Conservation (phyloP, 1,140 invertebrate species). For the Drosophila kurseongensis region DNA sequence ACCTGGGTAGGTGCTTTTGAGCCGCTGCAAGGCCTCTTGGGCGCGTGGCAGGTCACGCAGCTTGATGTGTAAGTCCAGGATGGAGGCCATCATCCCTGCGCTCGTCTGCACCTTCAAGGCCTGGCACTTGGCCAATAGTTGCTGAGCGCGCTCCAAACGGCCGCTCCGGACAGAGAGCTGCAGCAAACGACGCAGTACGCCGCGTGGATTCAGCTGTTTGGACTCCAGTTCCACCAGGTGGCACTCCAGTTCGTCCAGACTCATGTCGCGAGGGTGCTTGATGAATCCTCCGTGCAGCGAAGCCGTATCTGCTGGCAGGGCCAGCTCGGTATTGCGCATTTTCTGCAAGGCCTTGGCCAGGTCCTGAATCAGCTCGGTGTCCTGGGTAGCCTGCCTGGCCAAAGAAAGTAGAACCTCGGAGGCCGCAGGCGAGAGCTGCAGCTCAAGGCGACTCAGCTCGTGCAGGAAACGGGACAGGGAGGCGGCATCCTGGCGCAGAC, state of each 20-base stretch:
- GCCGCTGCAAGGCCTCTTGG: constrained; percentile 66
- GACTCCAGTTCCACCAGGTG: constrained; percentile 85
- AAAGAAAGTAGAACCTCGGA: constrained; percentile 41
- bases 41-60: constrained; percentile 81
- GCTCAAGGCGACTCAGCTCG: constrained; percentile 58
- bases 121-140: constrained; percentile 83
- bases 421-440: constrained; percentile 63
- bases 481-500: constrained; percentile 54
- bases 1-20: constrained; percentile 69
- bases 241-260: constrained; percentile 85
- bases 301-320: constrained; percentile 31
- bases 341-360: constrained; percentile 54
- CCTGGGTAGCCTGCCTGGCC: constrained; percentile 6
- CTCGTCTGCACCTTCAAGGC: constrained; percentile 77
- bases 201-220: constrained; percentile 85
- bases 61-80: constrained; percentile 84
- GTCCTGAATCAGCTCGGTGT: constrained; percentile 1
- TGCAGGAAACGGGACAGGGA: constrained; percentile 58
- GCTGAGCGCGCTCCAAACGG: constrained; percentile 82
- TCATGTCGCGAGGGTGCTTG: constrained; percentile 85
- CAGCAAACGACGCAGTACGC: constrained; percentile 85
- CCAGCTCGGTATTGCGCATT: constrained; percentile 54
- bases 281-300: constrained; percentile 49
- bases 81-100: constrained; percentile 84
- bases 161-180: constrained; percentile 81